Conservation (phyloP, 2,888 invertebrate genomes). For the Scaptomyza caliginosa region DNA sequence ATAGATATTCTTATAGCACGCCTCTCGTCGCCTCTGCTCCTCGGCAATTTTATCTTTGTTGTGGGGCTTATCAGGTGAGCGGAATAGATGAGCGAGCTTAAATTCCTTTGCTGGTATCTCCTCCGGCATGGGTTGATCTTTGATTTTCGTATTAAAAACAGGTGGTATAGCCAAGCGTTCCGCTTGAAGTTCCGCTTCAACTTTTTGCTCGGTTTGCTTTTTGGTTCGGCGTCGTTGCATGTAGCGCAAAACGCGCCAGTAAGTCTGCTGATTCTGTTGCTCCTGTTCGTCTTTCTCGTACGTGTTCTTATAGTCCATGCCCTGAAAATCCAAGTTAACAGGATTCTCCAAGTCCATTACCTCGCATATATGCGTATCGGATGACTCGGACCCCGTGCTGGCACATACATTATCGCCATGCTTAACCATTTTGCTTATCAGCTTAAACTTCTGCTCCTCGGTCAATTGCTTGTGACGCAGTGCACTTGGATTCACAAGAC, state of each 20-base stretch:
- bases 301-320: constrained; percentile 81
- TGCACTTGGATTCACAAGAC: constrained; percentile 77
- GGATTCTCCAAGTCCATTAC: constrained; percentile 82
- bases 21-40: constrained; percentile 62
- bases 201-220: constrained; percentile 50
- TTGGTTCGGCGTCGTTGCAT: constrained; percentile 75
- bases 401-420: constrained; percentile 79
- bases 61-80: constrained; percentile 72
- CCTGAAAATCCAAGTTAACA: constrained; percentile 81
- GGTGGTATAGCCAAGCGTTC: constrained; percentile 70
- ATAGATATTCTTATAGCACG: constrained; percentile 79
- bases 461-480: constrained; percentile 66
- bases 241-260: constrained; percentile 75
- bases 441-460: constrained; percentile 50
- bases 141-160: constrained; percentile 53
- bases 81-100: constrained; percentile 66
- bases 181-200: constrained; percentile 68
- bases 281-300: constrained; percentile 81
- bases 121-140: constrained; percentile 19
- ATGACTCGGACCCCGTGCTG: constrained; percentile 66
- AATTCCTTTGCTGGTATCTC: constrained; percentile 10
- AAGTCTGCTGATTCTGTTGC: constrained; percentile 77
- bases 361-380: constrained; percentile 78
- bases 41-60: constrained; percentile 58
- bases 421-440: constrained; percentile 75